These are phyloP conservation scores for Cyprinodon tularosa DNA, from an alignment of 2,113 vertebrate genomes.

Conservation along the genomic window DNA sequence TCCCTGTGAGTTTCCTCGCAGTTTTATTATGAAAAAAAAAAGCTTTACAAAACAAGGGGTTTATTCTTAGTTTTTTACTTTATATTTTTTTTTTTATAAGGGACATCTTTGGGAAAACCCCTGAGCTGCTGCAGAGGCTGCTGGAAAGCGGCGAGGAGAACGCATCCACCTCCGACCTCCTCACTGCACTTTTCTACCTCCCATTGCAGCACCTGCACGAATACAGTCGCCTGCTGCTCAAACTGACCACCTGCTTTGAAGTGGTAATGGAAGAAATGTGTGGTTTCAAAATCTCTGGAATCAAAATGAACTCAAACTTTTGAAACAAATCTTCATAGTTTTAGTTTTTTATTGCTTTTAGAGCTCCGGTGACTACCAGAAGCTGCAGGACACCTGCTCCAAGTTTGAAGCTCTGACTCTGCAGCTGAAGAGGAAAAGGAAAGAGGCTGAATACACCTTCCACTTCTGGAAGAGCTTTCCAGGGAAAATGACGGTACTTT, in stretches of 20 bases:
- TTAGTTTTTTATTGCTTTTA: slow-evolving; percentile 41
- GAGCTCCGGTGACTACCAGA: slow-evolving; percentile 90
- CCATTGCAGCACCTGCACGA: slow-evolving; percentile 87
- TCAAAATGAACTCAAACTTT: neutral
- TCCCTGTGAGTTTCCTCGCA: slow-evolving; percentile 85
- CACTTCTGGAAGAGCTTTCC: slow-evolving; percentile 98
- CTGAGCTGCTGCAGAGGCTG: slow-evolving; percentile 86
- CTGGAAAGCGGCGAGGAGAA: slow-evolving; percentile 86
- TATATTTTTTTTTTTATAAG: slow-evolving; percentile 62
- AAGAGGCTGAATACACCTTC: slow-evolving; percentile 91
- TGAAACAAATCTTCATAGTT: no score
- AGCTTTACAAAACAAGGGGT: neutral
- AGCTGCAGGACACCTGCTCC: slow-evolving; percentile 88
- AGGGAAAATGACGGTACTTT: slow-evolving; percentile 94
- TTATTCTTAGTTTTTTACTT: neutral
- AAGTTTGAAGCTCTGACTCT: slow-evolving; percentile 88
- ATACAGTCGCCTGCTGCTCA: slow-evolving; percentile 90
- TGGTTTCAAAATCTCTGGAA: neutral
- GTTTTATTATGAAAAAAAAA: neutral
- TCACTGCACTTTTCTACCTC: slow-evolving; percentile 89
- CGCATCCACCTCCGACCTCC: slow-evolving; percentile 81
- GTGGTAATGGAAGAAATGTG: slow-evolving; percentile 78
- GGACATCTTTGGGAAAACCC: slow-evolving; percentile 91
- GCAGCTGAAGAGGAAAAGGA: slow-evolving; percentile 88
- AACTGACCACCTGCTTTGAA: slow-evolving; percentile 94